Evolutionary conservation across 2,888 invertebrate genomes (phyloP).

Genomic region (Argyresthia albistria): DNA sequence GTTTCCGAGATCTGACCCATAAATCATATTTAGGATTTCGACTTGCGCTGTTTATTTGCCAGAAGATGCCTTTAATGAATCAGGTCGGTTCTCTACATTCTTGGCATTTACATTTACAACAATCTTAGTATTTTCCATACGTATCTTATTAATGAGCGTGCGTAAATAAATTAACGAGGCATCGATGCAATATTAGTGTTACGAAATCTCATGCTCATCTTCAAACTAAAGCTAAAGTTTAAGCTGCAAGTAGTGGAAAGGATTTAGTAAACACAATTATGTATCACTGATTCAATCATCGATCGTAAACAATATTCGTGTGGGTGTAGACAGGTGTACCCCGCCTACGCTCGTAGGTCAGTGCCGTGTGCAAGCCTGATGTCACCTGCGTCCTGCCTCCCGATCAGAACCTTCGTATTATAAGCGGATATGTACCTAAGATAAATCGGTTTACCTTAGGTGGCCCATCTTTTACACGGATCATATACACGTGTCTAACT

Average conservation of each 20-base stretch:
- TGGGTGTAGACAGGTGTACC: conserved; percentile 48
- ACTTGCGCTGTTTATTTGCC: conserved; percentile 51
- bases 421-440: too few species aligned
- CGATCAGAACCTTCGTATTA: not conserved
- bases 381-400: conserved; percentile 57
- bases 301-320: conserved; percentile 14
- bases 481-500: too few species aligned
- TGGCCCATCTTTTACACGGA: too few species aligned
- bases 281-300: not conserved
- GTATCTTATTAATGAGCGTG: not conserved
- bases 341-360: conserved; percentile 42
- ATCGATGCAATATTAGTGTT: too few species aligned
- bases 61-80: conserved; percentile 43
- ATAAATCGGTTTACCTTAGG: too few species aligned
- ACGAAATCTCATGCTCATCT: too few species aligned
- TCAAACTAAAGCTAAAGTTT: too few species aligned
- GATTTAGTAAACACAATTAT: not conserved
- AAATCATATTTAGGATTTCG: conserved; percentile 61
- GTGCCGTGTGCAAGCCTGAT: conserved; percentile 65
- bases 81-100: not conserved
- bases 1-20: conserved; percentile 47
- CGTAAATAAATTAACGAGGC: too few species aligned
- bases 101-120: not conserved
- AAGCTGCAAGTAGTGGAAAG: not conserved
- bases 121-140: not conserved